Conservation (phyloP, 2,113 vertebrate genomes). For the Murina feae region DNA sequence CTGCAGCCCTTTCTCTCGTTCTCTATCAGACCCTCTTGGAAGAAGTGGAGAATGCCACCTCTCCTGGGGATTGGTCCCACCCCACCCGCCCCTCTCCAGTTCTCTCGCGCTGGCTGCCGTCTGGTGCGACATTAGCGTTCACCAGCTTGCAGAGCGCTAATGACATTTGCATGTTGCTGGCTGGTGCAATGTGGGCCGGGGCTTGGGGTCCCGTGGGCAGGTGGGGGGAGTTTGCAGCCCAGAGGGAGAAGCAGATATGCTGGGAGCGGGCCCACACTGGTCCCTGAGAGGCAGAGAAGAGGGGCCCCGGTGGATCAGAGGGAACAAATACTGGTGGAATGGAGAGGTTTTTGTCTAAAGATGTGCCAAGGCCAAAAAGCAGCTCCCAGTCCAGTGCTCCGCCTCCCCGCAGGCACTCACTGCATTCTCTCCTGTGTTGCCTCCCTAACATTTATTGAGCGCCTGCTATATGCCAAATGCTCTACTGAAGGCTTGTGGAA, state of each 20-base stretch:
- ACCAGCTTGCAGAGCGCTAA: constrained; percentile 12
- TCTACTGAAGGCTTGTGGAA: background rate
- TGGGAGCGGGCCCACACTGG: background rate
- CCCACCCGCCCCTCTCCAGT: accelerated
- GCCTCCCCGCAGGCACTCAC: accelerated
- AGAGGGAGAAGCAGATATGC: background rate
- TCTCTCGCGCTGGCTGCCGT: background rate
- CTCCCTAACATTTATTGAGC: background rate
- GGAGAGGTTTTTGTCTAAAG: background rate
- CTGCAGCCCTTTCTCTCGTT: background rate
- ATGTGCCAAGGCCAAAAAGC: background rate
- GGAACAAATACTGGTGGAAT: accelerated
- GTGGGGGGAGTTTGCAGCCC: background rate
- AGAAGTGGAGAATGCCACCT: background rate
- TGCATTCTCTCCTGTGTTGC: background rate
- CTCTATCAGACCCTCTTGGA: background rate
- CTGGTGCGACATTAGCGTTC: background rate
- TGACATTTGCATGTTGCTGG: constrained; percentile 51
- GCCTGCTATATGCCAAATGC: background rate
- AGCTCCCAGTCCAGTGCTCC: background rate
- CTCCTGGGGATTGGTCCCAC: accelerated
- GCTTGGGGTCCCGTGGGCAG: background rate
- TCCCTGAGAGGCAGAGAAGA: background rate
- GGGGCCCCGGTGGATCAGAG: background rate
- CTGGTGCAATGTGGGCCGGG: background rate